A percentile compares a stretch with the other conserved stretches of the same genome.
phyloP scores from a whole-genome alignment of 2,888 invertebrate species.

The Pandemis cinnamomeana region DNA sequence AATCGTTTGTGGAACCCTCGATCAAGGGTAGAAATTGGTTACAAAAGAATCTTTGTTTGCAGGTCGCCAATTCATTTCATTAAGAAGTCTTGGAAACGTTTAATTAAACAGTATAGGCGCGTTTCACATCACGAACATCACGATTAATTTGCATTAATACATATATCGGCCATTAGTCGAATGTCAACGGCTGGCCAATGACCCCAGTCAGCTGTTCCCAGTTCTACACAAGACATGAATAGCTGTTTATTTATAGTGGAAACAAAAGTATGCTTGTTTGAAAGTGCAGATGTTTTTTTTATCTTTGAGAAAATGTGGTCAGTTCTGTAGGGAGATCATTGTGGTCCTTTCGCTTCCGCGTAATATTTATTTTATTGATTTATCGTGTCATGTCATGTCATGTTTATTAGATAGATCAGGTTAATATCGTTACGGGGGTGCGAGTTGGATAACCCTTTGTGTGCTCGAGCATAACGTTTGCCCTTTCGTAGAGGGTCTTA shows the following conservation, averaged over 20 bases:
- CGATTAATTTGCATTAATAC: constrained; percentile 27
- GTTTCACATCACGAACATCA: not conserved
- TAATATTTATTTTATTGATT: not conserved
- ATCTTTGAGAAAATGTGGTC: not conserved
- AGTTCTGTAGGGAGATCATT: not conserved
- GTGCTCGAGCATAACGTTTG: too few species aligned
- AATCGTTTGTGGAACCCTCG: too few species aligned
- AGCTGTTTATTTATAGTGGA: constrained; percentile 1
- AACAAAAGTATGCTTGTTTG: not conserved
- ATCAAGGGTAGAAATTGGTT: too few species aligned
- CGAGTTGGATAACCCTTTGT: too few species aligned
- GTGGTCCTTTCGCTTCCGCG: not conserved
- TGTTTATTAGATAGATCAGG: not conserved
- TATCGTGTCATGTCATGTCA: not conserved
- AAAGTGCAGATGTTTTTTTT: constrained; percentile 7
- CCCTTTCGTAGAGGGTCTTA: too few species aligned
- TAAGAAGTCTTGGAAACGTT: too few species aligned
- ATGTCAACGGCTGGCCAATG: constrained; percentile 20
- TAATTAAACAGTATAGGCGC: too few species aligned
- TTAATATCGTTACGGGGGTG: too few species aligned
- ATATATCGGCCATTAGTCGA: constrained; percentile 21
- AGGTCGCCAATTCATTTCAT: too few species aligned
- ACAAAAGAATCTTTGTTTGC: too few species aligned
- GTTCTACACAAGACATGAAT: constrained; percentile 4
- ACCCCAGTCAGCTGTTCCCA: constrained; percentile 16